Conservation (phyloP, 53 echinoderm and acorn worm genomes). For the Hippasteria phrygiana region DNA sequence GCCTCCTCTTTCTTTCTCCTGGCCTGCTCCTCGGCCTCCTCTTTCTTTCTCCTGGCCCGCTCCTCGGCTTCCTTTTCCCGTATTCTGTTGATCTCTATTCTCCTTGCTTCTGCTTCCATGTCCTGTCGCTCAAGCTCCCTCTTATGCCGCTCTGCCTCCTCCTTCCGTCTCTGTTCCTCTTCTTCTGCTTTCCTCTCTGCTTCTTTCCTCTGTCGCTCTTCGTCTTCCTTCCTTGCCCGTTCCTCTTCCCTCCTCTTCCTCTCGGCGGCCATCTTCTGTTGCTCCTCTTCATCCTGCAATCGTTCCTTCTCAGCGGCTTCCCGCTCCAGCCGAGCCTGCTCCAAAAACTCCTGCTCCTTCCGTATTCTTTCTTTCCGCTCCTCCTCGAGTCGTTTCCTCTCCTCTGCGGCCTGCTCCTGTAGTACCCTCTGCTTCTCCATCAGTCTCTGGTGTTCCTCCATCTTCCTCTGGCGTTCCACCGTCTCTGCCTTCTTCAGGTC, state of each 20-base stretch:
- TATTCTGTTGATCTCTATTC: conserved; percentile 32
- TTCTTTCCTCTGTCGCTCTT: conserved; percentile 41
- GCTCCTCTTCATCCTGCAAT: conserved; percentile 13
- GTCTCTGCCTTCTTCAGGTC: conserved; percentile 74
- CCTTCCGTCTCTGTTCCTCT: conserved; percentile 55
- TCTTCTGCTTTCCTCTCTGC: conserved; percentile 29
- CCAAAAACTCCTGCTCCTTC: conserved; percentile 72
- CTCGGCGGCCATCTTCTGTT: conserved; percentile 40
- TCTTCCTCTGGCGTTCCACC: conserved; percentile 71
- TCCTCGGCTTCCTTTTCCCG: conserved; percentile 52
- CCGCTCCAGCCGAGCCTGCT: conserved; percentile 67
- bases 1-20: conserved; percentile 44
- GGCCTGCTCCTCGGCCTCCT: conserved; percentile 23
- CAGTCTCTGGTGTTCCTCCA: conserved; percentile 74
- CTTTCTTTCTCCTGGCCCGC: conserved; percentile 29
- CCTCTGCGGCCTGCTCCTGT: conserved; percentile 79
- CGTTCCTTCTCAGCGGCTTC: conserved; percentile 47
- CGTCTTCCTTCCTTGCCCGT: conserved; percentile 31
- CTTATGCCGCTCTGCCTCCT: conserved; percentile 68
- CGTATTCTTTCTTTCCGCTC: conserved; percentile 67
- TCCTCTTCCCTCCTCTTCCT: conserved; percentile 63
- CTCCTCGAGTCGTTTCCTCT: conserved; percentile 65
- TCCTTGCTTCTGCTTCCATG: conserved; percentile 51
- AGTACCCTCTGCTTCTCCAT: conserved; percentile 75
- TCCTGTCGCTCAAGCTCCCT: conserved; percentile 51